phyloP scores from a whole-genome alignment of 1,140 invertebrate species.

The Bombus picipes region DNA sequence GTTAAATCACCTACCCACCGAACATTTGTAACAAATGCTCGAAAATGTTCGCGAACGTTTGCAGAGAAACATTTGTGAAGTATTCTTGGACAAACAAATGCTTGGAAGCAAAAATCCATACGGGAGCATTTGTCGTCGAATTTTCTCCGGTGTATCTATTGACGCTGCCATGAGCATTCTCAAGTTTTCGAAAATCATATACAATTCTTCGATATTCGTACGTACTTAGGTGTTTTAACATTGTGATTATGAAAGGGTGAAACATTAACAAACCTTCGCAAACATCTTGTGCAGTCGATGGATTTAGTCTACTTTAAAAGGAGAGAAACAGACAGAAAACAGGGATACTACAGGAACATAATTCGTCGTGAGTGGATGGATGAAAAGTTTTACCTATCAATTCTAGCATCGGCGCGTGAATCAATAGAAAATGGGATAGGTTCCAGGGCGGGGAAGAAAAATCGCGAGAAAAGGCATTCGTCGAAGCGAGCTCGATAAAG shows the following conservation, averaged over 20 bases:
- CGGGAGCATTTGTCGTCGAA: not conserved
- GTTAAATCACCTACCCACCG: not conserved
- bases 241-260: too few species aligned
- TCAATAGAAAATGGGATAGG: not conserved
- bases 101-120: not conserved
- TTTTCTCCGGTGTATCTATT: too few species aligned
- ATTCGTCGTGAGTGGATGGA: not conserved
- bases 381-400: not conserved
- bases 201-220: too few species aligned
- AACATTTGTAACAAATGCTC: not conserved
- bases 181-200: too few species aligned
- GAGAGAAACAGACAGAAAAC: not conserved
- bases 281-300: not conserved
- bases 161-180: too few species aligned
- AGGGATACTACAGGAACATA: not conserved
- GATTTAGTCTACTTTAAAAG: not conserved
- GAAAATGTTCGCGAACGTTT: not conserved
- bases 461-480: slow-evolving; percentile 21
- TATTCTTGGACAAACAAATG: not conserved
- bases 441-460: not conserved
- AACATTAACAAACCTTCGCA: not conserved
- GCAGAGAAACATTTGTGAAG: too few species aligned
- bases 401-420: not conserved
- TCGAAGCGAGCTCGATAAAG: slow-evolving; percentile 48
- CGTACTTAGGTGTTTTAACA: too few species aligned